A percentile compares a stretch with the other conserved stretches of the same genome.
Conservation (phyloP, 1,140 invertebrate species). For the Delia radicum region DNA sequence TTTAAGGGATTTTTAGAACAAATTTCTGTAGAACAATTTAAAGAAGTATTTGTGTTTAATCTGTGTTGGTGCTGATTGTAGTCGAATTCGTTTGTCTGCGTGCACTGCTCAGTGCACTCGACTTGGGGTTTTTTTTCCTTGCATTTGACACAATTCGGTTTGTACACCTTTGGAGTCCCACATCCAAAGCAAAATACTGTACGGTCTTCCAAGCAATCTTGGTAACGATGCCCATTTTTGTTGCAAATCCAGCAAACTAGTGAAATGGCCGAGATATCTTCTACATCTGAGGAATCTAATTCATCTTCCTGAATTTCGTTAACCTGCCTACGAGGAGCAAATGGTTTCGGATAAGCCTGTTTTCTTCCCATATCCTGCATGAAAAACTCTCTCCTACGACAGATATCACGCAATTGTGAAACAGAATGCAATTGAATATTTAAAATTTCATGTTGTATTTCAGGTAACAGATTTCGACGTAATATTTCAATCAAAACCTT, state of each 20-base stretch:
- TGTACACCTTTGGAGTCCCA: not conserved
- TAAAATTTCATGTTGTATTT: conserved; percentile 12
- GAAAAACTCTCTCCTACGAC: not conserved
- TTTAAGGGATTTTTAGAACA: not conserved
- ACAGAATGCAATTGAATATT: not conserved
- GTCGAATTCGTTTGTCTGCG: not conserved
- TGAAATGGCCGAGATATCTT: not conserved
- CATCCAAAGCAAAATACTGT: conserved; percentile 5
- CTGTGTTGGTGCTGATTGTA: not conserved
- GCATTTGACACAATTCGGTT: conserved; percentile 8
- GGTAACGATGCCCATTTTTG: not conserved
- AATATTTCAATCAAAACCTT: not conserved
- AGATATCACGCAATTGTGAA: not conserved
- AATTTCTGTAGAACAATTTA: too few species aligned
- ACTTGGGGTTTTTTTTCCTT: not conserved
- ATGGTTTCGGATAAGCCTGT: not conserved
- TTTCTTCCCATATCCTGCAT: not conserved
- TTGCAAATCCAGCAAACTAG: conserved; percentile 5
- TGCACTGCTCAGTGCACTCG: not conserved
- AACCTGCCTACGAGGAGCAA: not conserved
- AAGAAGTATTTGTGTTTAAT: too few species aligned
- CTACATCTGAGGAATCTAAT: not conserved
- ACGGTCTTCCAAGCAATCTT: conserved; percentile 3
- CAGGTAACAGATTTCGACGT: conserved; percentile 7
- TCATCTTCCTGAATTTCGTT: not conserved